These are phyloP conservation scores for Trichonephila clavipes DNA, from an alignment of 1,140 invertebrate species.

Conservation along the genomic window DNA sequence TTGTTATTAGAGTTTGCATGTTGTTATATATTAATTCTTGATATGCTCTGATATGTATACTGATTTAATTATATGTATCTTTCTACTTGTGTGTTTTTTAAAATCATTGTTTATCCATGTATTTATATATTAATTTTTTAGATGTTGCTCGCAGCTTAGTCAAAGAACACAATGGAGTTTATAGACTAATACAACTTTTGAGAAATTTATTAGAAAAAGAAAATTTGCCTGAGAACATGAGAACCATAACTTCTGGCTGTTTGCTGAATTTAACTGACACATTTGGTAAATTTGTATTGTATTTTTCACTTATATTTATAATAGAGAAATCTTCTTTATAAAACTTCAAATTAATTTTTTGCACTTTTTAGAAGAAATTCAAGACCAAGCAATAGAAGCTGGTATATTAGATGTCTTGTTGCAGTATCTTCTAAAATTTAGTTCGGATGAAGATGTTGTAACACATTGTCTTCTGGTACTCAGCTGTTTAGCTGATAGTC, in stretches of 20 bases:
- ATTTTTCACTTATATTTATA: too few species aligned
- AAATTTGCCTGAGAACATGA: constrained; percentile 80
- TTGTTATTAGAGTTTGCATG: too few species aligned
- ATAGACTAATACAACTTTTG: constrained; percentile 80
- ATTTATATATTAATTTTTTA: constrained; percentile 67
- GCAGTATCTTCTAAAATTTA: constrained; percentile 82
- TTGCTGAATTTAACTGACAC: constrained; percentile 90
- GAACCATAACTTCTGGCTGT: constrained; percentile 85
- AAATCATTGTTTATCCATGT: too few species aligned
- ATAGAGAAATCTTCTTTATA: background rate
- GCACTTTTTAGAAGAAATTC: constrained; percentile 78
- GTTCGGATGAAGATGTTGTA: constrained; percentile 84
- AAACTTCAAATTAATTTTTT: background rate
- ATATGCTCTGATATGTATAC: too few species aligned
- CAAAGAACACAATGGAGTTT: constrained; percentile 81
- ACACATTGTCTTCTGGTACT: constrained; percentile 87
- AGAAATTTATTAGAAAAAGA: constrained; percentile 79
- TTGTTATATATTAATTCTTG: too few species aligned
- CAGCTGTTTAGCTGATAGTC: constrained; percentile 87
- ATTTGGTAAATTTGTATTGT: constrained; percentile 83
- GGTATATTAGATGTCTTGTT: constrained; percentile 85
- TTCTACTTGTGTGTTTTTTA: too few species aligned
- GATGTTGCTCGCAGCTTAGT: constrained; percentile 81
- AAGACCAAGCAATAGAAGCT: constrained; percentile 84
- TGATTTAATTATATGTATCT: too few species aligned